Base-by-base conservation (phyloP, 2,888 invertebrate species). In the Aphodius granarius region DNA sequence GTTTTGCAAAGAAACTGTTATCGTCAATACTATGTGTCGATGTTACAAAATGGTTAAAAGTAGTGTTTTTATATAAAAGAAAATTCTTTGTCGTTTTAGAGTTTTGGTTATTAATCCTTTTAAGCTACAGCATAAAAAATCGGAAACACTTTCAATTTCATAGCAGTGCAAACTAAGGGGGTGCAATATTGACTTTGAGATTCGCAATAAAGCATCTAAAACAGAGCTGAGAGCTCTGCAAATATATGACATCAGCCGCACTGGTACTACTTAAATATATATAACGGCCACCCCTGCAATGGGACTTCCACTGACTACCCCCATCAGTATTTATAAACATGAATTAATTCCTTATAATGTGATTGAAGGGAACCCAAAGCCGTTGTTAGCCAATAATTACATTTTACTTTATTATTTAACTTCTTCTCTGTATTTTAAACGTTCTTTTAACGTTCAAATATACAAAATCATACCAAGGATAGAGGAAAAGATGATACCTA, bases 141-240 rank as follows among this genome's bases (percentile, higher is more conserved):
- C 43, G 43, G 43, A 43, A 43, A 43, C 43, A 43, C 43, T 43
- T 13, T 43, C 43, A 43, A 43, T 43, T 43, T 43, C 43, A 13
- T 43, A 43, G 43, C 43, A 43, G 13, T 43, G 13, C 43, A 13
- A 66, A 20, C 20, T 66, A 63, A 73, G 71, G 71, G 76, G 73
- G 63, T 72, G 75, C 75, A 78, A 76, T 83, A 80, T 83, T 83
- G 82, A 82, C 81, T 82, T 82, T 81, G 82, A 82, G 82, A 83
- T 83, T 83, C 82, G 83, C 82, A 83, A 83, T 83, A 83, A 83
- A 82, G 83, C 82, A 81, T 80, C 82, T 83, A 83, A 83, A 83
- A 83, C 82, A 82, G 81, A 80, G 79, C 80, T 78, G 78, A 83
- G 83, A 82, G 83, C 82, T 81, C 72, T 71, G 82, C 79, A 82